Evolutionary conservation across 2,888 invertebrate genomes (phyloP).

Genomic region (Phasia obesa): DNA sequence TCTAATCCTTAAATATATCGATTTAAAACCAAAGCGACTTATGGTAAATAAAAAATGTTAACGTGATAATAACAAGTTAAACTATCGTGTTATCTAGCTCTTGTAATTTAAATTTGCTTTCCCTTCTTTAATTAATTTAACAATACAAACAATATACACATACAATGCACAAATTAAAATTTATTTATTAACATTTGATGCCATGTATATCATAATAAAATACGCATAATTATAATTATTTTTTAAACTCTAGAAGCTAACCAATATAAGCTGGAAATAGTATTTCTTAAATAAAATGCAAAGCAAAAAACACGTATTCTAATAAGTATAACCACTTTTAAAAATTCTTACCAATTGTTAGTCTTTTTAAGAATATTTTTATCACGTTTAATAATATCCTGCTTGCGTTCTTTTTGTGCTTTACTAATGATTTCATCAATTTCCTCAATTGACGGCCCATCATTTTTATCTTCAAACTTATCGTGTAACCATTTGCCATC

Average conservation of each 20-base stretch:
- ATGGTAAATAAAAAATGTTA: no score
- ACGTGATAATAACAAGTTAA: no score
- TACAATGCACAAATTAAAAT: no score
- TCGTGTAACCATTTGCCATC: constrained; percentile 83
- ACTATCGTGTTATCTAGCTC: no score
- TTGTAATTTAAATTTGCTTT: no score
- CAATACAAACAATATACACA: no score
- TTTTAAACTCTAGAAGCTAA: constrained; percentile 16
- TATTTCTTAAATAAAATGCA: neutral
- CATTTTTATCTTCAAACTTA: constrained; percentile 82
- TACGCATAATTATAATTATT: neutral
- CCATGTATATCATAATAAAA: neutral
- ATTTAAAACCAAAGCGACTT: no score
- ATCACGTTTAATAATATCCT: constrained; percentile 84
- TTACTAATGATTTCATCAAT: constrained; percentile 85
- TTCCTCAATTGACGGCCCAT: constrained; percentile 83
- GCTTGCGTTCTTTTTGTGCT: constrained; percentile 85
- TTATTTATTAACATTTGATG: neutral
- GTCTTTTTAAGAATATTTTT: constrained; percentile 83
- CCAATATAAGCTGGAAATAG: constrained; percentile 10
- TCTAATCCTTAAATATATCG: no score
- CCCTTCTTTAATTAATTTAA: no score
- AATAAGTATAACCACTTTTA: neutral
- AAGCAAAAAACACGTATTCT: neutral
- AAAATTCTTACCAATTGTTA: constrained; percentile 53